Evolutionary conservation across 1,140 invertebrate genomes (phyloP), one percentile per base, ranked within the genome.

Genomic region (Drosophila insularis): DNA sequence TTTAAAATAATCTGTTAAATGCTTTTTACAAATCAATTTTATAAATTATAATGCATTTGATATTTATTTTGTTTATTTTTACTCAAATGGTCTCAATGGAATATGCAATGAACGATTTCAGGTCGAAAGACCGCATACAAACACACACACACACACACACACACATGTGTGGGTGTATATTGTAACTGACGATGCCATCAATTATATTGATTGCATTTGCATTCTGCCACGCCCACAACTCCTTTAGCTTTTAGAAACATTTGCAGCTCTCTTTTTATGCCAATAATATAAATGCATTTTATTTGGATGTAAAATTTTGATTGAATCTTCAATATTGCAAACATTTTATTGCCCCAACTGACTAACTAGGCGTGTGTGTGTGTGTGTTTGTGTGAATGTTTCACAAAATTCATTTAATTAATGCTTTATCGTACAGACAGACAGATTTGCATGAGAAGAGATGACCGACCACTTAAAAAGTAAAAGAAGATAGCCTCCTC

Each of bases 181-280:
- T n/a, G n/a, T 4, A 14, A n/a, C 13, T 43, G 43, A 46, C 31
- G 13, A 17, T 58, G 55, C 11, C 55, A 58, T 58, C 55, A 58
- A 58, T 58, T 58, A 58, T 58, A 58, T 58, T 58, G 31, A 58
- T 58, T 58, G 55, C 55, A 58, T 58, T 58, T 58, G 8, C 55
- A 35, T 23, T 31, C 19, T 54, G 43, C 43, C 43, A 50, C 43
- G 43, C 43, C 43, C 43, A 50, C 35, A 37, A 37, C 43, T 50
- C 43, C 43, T 50, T 21, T 4, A 21, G 6, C 17, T 10, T 50
- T 50, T 19, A 43, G 40, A 14, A 43, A 43, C 40, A 14, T 43
- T 43, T 50, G 19, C 17, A 50, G 17, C 43, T 50, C 43, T 50
- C 43, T 58, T 58, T 58, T 58, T 58, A 35, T 35, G 55, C 27